A percentile compares a stretch with the other conserved stretches of the same genome.
These are phyloP conservation scores for Thunnus albacares DNA, from an alignment of 2,797 vertebrate species.

Conservation along the genomic window DNA sequence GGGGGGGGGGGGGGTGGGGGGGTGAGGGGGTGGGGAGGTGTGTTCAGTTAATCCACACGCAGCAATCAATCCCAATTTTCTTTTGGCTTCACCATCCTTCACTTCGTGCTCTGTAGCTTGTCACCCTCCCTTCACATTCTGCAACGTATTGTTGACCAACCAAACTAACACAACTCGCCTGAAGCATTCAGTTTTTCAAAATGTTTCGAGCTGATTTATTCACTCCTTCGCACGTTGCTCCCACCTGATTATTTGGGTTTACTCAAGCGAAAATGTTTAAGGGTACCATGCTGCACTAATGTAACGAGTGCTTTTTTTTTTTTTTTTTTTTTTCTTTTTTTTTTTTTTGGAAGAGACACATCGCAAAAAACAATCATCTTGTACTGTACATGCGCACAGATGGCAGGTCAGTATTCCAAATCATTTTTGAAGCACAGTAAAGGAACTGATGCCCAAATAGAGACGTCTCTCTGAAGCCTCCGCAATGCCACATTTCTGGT, in stretches of 20 bases:
- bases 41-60: slow-evolving; percentile 73
- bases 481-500: slow-evolving; percentile 66
- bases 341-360: slow-evolving; percentile 54
- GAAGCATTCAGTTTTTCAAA: slow-evolving; percentile 46
- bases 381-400: slow-evolving; percentile 74
- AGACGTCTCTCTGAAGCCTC: slow-evolving; percentile 70
- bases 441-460: slow-evolving; percentile 70
- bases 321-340: slow-evolving; percentile 10
- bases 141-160: slow-evolving; percentile 65
- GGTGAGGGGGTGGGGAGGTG: not conserved
- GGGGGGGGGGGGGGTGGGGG: not conserved
- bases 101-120: slow-evolving; percentile 56
- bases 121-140: slow-evolving; percentile 52
- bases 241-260: slow-evolving; percentile 68
- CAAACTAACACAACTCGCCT: slow-evolving; percentile 52
- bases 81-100: slow-evolving; percentile 64
- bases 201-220: slow-evolving; percentile 58
- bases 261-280: slow-evolving; percentile 59
- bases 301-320: slow-evolving; percentile 42
- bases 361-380: slow-evolving; percentile 51
- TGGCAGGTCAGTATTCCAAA: slow-evolving; percentile 77
- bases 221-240: slow-evolving; percentile 58
- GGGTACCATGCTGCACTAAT: slow-evolving; percentile 54
- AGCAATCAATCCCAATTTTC: slow-evolving; percentile 77
- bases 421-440: slow-evolving; percentile 61